Evolutionary conservation across 2,888 invertebrate species (phyloP).

Genomic region (Pasiphila rectangulata): DNA sequence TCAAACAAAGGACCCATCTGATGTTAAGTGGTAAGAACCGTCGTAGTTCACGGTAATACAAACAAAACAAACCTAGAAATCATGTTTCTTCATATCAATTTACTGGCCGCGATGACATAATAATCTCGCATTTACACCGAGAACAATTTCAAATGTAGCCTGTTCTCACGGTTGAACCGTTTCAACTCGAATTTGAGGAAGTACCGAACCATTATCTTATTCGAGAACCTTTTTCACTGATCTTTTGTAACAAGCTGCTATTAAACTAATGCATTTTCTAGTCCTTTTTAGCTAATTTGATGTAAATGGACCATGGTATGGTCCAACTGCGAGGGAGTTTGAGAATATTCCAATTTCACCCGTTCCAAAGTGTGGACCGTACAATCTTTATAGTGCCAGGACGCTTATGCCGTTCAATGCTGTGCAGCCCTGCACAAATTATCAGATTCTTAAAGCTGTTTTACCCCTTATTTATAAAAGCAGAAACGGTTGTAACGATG

Average conservation of each 20-base stretch:
- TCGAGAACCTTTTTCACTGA: slow-evolving; percentile 45
- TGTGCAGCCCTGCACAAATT: too few species aligned
- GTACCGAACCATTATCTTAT: slow-evolving; percentile 68
- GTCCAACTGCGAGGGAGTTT: neutral
- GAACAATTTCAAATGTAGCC: slow-evolving; percentile 34
- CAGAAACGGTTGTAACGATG: too few species aligned
- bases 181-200: slow-evolving; percentile 72
- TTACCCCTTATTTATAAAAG: too few species aligned
- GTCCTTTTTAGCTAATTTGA: slow-evolving; percentile 64
- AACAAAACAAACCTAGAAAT: too few species aligned
- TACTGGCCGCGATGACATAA: slow-evolving; percentile 26
- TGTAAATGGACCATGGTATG: slow-evolving; percentile 48
- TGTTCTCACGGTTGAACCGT: slow-evolving; percentile 72
- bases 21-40: too few species aligned
- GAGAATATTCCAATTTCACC: too few species aligned
- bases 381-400: too few species aligned
- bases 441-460: too few species aligned
- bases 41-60: too few species aligned
- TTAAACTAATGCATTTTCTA: slow-evolving; percentile 66
- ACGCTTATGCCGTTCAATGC: too few species aligned
- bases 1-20: too few species aligned
- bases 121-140: slow-evolving; percentile 33
- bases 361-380: too few species aligned
- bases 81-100: slow-evolving; percentile 22
- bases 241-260: slow-evolving; percentile 59